These are phyloP conservation scores for Pachyuromys duprasi DNA, from an alignment of 2,797 vertebrate genomes.

Conservation along the genomic window DNA sequence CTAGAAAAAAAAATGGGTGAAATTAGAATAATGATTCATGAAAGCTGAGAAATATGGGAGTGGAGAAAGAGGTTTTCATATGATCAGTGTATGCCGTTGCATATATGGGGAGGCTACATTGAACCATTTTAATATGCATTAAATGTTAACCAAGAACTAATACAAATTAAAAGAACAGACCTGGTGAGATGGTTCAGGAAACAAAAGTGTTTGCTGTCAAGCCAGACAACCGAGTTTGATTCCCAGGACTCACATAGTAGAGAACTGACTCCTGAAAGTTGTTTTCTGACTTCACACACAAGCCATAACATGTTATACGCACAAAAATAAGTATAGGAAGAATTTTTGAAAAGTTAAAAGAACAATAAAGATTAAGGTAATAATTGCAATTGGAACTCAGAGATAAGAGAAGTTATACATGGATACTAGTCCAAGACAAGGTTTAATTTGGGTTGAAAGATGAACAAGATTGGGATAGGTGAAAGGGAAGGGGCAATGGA, in stretches of 20 bases:
- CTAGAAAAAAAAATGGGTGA: not conserved
- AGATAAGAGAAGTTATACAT: conserved; percentile 16
- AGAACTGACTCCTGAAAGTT: not conserved
- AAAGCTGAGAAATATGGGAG: not conserved
- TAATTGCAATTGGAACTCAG: conserved; percentile 35
- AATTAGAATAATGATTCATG: not conserved
- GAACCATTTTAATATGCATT: not conserved
- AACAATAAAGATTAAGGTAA: conserved; percentile 45
- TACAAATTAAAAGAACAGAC: not conserved
- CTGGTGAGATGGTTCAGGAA: not conserved
- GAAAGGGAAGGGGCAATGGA: not conserved
- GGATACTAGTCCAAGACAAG: not conserved
- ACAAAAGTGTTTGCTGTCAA: not conserved
- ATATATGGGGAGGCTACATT: not conserved
- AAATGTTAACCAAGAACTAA: not conserved
- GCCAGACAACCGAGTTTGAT: not conserved
- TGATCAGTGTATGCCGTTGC: not conserved
- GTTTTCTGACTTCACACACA: not conserved
- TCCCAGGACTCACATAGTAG: not conserved
- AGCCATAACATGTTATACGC: not conserved
- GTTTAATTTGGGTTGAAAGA: conserved; percentile 48
- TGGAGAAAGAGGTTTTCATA: not conserved
- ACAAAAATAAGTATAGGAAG: not conserved
- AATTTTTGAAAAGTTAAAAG: not conserved
- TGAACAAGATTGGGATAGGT: conserved; percentile 11